A percentile compares a stretch with the other conserved stretches of the same genome.
Evolutionary conservation across 53 echinoderm and acorn worm species (phyloP).

Genomic region (Temnopleurus reevesii): DNA sequence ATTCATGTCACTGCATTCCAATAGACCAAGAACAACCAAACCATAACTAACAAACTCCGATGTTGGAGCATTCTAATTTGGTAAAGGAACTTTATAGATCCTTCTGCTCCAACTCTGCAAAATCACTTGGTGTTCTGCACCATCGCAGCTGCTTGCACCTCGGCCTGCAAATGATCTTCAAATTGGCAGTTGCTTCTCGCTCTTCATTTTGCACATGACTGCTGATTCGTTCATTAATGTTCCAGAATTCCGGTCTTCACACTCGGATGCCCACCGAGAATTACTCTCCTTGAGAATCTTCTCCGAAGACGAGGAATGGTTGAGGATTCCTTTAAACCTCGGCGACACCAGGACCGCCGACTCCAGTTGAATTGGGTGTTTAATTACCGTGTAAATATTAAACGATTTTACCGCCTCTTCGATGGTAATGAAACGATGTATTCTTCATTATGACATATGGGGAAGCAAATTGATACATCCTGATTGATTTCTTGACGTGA

Average conservation of each 20-base stretch:
- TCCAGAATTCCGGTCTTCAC: conserved; percentile 51
- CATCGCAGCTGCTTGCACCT: conserved; percentile 22
- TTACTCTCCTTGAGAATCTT: neutral
- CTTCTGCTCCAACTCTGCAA: neutral
- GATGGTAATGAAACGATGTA: neutral
- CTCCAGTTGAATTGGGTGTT: neutral
- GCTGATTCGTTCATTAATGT: conserved; percentile 51
- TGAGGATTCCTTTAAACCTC: neutral
- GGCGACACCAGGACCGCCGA: no score
- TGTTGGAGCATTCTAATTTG: conserved; percentile 1
- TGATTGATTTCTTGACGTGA: no score
- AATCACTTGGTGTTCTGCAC: conserved; percentile 34
- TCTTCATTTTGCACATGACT: conserved; percentile 45
- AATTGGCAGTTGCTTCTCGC: conserved; percentile 22
- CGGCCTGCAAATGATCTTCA: conserved; percentile 14
- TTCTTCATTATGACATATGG: no score
- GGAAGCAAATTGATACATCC: no score
- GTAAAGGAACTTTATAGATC: neutral
- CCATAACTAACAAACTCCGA: neutral
- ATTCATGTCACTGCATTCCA: neutral
- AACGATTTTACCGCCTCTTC: neutral
- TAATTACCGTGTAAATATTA: conserved; percentile 19
- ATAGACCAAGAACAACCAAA: neutral
- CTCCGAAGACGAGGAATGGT: neutral
- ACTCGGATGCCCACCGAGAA: neutral